phyloP scores from a whole-genome alignment of 2,113 vertebrate genomes.

The Poecile atricapillus region DNA sequence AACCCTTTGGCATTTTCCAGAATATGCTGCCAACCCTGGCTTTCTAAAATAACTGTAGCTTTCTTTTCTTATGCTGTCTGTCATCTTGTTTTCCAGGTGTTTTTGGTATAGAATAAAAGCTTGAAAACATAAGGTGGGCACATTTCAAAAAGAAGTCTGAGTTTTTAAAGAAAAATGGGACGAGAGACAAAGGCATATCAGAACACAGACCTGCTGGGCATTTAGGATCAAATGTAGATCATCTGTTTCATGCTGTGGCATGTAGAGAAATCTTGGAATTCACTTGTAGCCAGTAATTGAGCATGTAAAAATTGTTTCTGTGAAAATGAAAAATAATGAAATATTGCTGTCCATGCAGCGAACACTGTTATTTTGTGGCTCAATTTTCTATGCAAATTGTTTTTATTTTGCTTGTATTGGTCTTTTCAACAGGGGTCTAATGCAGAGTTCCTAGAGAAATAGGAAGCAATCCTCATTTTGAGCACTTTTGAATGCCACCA shows the following conservation, averaged over 20 bases:
- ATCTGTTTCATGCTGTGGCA: neutral
- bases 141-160: neutral
- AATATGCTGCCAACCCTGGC: neutral
- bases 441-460: neutral
- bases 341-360: neutral
- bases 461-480: neutral
- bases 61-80: neutral
- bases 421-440: neutral
- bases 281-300: neutral
- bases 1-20: slow-evolving; percentile 18
- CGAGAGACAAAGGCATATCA: neutral
- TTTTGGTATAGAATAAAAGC: slow-evolving; percentile 12
- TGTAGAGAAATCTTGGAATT: neutral
- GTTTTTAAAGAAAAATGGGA: neutral
- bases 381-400: neutral
- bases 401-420: neutral
- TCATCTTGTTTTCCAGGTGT: neutral
- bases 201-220: neutral
- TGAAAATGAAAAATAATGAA: neutral
- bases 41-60: neutral
- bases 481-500: neutral
- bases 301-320: neutral
- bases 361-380: neutral
- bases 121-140: neutral
- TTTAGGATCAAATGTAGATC: neutral